These are phyloP conservation scores for Notarius quadriscutis DNA, from an alignment of 2,113 vertebrate genomes.

Conservation along the genomic window DNA sequence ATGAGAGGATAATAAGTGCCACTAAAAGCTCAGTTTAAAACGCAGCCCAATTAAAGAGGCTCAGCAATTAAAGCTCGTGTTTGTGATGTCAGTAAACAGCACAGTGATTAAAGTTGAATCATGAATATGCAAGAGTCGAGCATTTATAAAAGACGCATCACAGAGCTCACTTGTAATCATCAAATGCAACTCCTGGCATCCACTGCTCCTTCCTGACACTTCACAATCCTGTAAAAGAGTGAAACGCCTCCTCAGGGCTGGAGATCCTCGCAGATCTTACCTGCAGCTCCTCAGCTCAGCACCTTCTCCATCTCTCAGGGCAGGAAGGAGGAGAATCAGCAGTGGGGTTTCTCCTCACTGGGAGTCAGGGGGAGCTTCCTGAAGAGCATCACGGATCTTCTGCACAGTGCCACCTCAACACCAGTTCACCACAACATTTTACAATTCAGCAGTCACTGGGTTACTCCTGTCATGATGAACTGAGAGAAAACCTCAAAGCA, in stretches of 20 bases:
- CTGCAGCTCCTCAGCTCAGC: background rate
- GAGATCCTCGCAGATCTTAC: background rate
- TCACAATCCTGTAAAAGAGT: background rate
- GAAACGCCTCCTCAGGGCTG: background rate
- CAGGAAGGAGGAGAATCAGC: background rate
- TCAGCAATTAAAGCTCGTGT: background rate
- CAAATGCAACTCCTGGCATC: background rate
- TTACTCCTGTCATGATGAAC: slow-evolving; percentile 22
- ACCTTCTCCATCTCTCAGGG: slow-evolving; percentile 4
- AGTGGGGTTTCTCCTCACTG: background rate
- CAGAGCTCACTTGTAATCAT: background rate
- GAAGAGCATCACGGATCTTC: background rate
- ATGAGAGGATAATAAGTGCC: background rate
- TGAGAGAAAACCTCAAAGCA: background rate
- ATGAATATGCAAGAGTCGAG: background rate
- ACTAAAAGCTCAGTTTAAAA: background rate
- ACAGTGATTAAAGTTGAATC: background rate
- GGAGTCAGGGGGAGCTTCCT: background rate
- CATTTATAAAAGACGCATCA: background rate
- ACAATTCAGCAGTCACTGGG: background rate
- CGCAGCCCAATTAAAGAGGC: background rate
- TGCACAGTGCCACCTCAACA: background rate
- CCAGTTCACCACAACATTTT: background rate
- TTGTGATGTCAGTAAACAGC: too few relatives aligned
- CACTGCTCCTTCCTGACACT: background rate